Percentiles rank a stretch among this genome's conserved stretches.
These are phyloP conservation scores for Pseudomyrmex dendroicus DNA, from an alignment of 1,140 invertebrate species.

Conservation along the genomic window DNA sequence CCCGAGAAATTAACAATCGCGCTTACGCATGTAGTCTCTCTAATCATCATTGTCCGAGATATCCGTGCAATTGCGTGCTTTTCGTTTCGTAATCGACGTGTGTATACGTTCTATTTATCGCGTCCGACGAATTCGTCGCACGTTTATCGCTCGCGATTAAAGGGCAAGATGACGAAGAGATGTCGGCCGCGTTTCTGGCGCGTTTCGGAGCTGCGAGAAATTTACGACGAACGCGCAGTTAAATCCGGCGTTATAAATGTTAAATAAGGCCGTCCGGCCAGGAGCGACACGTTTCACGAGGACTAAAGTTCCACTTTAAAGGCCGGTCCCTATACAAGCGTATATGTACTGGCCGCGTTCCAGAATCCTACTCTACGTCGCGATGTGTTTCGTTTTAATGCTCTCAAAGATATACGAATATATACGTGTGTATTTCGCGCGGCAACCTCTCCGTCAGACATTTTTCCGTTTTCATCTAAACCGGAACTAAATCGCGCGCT, in stretches of 20 bases:
- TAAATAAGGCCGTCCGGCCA: constrained; percentile 29
- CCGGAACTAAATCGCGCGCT: background rate
- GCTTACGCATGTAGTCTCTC: background rate
- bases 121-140: background rate
- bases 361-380: constrained; percentile 15
- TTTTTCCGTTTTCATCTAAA: constrained; percentile 1
- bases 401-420: background rate
- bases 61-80: background rate
- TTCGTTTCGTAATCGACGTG: too few species aligned
- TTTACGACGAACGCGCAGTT: constrained; percentile 36
- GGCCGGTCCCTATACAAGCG: background rate
- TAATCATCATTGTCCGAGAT: background rate
- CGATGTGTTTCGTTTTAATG: constrained; percentile 36
- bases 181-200: too few species aligned
- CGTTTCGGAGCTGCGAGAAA: background rate
- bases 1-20: constrained; percentile 19
- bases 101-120: too few species aligned
- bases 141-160: constrained; percentile 8
- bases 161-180: background rate
- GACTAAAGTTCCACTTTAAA: constrained; percentile 43
- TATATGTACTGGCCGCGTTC: constrained; percentile 5
- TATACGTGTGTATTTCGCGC: background rate
- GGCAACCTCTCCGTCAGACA: background rate
- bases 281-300: constrained; percentile 43
- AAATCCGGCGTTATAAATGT: constrained; percentile 52